Percentiles rank a stretch among this genome's conserved stretches.
Evolutionary conservation across 2,888 invertebrate species (phyloP).

Genomic region (Netelia melanura): DNA sequence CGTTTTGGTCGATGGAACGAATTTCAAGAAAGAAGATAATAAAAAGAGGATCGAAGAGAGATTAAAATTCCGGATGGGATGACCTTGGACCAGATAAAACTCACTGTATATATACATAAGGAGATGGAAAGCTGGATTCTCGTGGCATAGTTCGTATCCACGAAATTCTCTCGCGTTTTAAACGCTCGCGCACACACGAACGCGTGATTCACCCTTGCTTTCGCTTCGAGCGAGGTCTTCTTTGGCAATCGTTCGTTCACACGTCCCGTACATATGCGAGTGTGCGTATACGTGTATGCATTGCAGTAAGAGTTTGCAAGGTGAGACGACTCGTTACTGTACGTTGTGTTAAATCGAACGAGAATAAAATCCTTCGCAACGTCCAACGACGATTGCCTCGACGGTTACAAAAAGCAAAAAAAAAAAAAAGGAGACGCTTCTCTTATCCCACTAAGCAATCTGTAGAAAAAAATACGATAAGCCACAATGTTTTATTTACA

Average conservation of each 20-base stretch:
- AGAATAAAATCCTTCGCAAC: constrained; percentile 35
- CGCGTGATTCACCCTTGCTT: constrained; percentile 59
- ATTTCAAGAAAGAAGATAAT: constrained; percentile 4
- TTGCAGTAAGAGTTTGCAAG: constrained; percentile 36
- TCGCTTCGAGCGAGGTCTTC: constrained; percentile 61
- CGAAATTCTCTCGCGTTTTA: constrained; percentile 33
- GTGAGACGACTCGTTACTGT: constrained; percentile 39
- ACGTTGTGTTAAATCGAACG: constrained; percentile 40
- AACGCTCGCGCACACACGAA: constrained; percentile 20
- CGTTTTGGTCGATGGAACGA: constrained; percentile 6
- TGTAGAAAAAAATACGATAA: constrained; percentile 26
- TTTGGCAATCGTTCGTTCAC: constrained; percentile 39
- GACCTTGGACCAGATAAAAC: constrained; percentile 57
- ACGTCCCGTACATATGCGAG: not conserved
- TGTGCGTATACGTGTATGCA: not conserved
- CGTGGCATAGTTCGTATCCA: constrained; percentile 26
- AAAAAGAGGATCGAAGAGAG: constrained; percentile 3
- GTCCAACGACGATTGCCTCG: constrained; percentile 8
- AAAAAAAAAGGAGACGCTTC: constrained; percentile 10
- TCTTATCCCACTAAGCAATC: constrained; percentile 11
- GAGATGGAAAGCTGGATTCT: constrained; percentile 52
- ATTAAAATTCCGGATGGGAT: constrained; percentile 42
- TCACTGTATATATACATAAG: not conserved
- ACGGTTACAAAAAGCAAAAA: not conserved
- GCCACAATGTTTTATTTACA: constrained; percentile 42